Evolutionary conservation across 2,888 invertebrate genomes (phyloP).

Genomic region (Creontiades dilutus): DNA sequence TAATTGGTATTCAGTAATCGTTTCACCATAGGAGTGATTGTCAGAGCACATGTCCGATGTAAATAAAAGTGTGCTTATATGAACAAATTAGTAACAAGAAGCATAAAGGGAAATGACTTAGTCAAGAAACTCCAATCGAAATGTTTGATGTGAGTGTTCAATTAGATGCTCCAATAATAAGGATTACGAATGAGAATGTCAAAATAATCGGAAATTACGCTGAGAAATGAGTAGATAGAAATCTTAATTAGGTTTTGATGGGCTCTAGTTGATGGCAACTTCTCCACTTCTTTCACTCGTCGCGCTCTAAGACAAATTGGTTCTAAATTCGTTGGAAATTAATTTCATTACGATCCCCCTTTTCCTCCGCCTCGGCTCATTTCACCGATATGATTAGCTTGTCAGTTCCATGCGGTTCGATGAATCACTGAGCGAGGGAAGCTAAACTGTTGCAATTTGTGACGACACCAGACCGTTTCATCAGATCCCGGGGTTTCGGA

Average conservation of each 20-base stretch:
- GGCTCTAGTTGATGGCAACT: constrained; percentile 51
- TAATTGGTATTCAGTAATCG: no score
- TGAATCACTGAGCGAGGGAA: constrained; percentile 63
- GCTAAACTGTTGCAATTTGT: constrained; percentile 60
- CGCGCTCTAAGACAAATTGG: constrained; percentile 63
- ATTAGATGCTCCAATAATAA: neutral
- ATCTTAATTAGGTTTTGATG: constrained; percentile 64
- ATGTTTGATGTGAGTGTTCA: neutral
- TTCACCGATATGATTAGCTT: constrained; percentile 70
- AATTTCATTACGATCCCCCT: constrained; percentile 64
- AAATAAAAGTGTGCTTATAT: no score
- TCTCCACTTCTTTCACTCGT: constrained; percentile 49
- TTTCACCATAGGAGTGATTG: no score
- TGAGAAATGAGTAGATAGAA: constrained; percentile 60
- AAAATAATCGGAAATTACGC: constrained; percentile 49
- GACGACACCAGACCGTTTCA: constrained; percentile 57
- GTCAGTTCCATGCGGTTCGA: constrained; percentile 71
- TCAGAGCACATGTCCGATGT: no score
- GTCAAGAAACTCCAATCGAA: no score
- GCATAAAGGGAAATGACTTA: no score
- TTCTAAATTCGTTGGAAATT: constrained; percentile 68
- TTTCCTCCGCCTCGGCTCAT: constrained; percentile 52
- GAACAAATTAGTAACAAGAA: no score
- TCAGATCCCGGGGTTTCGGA: constrained; percentile 36
- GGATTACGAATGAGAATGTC: neutral